phyloP scores from a whole-genome alignment of 2,888 invertebrate genomes.

The Physocephala rufipes region DNA sequence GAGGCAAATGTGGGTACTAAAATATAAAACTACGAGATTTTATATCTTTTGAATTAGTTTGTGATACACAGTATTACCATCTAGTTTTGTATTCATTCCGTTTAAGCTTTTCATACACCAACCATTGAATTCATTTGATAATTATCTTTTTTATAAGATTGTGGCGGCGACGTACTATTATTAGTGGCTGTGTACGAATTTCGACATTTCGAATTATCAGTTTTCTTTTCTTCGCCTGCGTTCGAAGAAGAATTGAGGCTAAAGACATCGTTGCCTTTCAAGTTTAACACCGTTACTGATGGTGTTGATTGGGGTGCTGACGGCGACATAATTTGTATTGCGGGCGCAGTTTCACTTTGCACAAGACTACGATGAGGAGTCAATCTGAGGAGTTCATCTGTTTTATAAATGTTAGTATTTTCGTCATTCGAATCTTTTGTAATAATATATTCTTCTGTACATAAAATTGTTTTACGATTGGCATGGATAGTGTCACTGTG shows the following conservation, averaged over 20 bases:
- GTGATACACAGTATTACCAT: constrained; percentile 72
- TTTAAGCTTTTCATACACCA: constrained; percentile 83
- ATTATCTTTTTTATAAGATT: constrained; percentile 67
- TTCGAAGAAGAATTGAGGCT: constrained; percentile 18
- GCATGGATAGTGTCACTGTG: neutral
- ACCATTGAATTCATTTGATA: constrained; percentile 78
- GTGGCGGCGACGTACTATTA: constrained; percentile 39
- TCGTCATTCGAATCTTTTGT: too few species aligned
- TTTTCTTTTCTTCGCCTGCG: constrained; percentile 27
- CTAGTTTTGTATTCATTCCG: constrained; percentile 76
- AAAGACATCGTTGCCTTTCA: constrained; percentile 30
- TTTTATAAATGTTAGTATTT: too few species aligned
- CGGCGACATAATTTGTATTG: constrained; percentile 50
- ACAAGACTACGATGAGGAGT: constrained; percentile 52
- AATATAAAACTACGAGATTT: constrained; percentile 24
- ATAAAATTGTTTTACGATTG: too few species aligned
- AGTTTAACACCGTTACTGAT: constrained; percentile 34
- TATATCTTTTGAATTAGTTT: constrained; percentile 42
- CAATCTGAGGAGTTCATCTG: too few species aligned
- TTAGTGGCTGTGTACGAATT: constrained; percentile 37
- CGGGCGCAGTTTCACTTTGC: constrained; percentile 62
- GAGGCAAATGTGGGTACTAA: constrained; percentile 91
- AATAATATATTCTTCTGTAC: too few species aligned
- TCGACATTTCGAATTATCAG: neutral
- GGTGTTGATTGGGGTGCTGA: too few species aligned